Evolutionary conservation across 2,113 vertebrate genomes (phyloP).

Genomic region (Ochotona curzoniae): DNA sequence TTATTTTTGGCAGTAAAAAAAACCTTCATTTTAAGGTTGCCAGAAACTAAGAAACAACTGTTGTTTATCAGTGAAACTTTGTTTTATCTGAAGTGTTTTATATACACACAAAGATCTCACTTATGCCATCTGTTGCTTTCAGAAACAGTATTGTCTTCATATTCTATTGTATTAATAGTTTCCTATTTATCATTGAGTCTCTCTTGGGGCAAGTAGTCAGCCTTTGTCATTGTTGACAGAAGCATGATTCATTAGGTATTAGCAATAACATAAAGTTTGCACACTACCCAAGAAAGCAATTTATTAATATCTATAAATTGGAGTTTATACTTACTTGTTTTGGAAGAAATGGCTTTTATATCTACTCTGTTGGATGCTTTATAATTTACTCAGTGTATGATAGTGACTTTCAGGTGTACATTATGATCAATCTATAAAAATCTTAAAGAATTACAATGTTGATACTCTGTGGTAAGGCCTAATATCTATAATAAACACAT

Average conservation of each 20-base stretch:
- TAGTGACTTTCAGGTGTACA: neutral
- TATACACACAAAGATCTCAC: neutral
- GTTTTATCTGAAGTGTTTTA: slow-evolving; percentile 8
- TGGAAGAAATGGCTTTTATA: slow-evolving; percentile 1
- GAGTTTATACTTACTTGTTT: slow-evolving; percentile 36
- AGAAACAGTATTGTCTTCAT: neutral
- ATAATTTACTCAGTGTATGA: neutral
- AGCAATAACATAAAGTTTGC: slow-evolving; percentile 13
- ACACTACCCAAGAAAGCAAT: neutral
- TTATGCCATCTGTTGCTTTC: neutral
- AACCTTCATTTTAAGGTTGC: neutral
- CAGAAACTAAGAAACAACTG: neutral
- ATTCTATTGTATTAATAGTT: neutral
- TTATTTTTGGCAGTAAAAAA: slow-evolving; percentile 32
- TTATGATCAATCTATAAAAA: neutral
- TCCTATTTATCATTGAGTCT: neutral
- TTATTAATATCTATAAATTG: neutral
- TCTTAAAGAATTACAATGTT: neutral
- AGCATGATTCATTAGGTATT: slow-evolving; percentile 1
- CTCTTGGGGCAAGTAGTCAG: neutral
- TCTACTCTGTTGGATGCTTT: neutral
- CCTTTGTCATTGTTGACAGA: neutral
- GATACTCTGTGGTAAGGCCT: neutral
- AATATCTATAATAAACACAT: neutral
- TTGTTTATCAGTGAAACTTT: neutral